phyloP scores from a whole-genome alignment of 2,113 vertebrate species.

The Neolamprologus tretocephalus region DNA sequence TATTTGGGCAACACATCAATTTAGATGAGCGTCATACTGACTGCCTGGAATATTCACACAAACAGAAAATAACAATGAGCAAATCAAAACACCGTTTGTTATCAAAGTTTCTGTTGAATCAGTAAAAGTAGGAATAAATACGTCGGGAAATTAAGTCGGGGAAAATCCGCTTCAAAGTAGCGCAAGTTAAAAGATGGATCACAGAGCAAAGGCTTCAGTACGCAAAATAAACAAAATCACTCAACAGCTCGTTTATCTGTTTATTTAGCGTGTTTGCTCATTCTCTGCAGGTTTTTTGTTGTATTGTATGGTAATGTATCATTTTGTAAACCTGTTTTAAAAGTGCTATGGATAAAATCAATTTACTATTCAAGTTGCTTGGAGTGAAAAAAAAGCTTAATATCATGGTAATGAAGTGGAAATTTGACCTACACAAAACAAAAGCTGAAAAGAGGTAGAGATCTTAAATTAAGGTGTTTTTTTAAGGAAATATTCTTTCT shows the following conservation, averaged over 20 bases:
- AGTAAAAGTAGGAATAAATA: neutral
- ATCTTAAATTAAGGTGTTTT: neutral
- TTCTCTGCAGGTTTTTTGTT: neutral
- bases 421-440: neutral
- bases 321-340: neutral
- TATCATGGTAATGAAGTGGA: neutral
- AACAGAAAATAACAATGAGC: neutral
- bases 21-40: neutral
- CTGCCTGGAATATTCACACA: neutral
- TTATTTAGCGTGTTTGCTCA: neutral
- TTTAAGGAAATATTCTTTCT: neutral
- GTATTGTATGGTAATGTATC: neutral
- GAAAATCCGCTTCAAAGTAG: neutral
- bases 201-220: neutral
- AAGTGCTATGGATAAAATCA: neutral
- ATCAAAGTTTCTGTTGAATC: neutral
- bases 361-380: neutral
- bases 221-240: neutral
- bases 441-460: neutral
- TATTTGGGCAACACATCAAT: neutral
- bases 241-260: neutral
- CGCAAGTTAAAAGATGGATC: neutral
- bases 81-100: neutral
- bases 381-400: neutral
- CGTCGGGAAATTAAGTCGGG: neutral